phyloP scores from a whole-genome alignment of 2,888 invertebrate species.

The Autographa gamma region DNA sequence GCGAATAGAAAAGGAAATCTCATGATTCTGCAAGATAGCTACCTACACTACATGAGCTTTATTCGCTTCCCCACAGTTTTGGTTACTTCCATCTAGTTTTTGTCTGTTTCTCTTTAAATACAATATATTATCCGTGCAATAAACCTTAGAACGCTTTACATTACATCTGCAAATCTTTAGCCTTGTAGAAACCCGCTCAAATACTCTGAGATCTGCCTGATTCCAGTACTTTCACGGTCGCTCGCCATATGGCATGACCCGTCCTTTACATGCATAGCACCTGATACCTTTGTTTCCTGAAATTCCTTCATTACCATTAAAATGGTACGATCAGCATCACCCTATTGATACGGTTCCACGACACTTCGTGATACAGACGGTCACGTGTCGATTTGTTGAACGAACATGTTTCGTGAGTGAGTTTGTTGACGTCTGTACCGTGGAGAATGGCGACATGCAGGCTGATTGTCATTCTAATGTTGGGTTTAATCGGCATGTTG shows the following conservation, averaged over 20 bases:
- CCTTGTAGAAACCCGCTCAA: too few species aligned
- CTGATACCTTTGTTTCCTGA: slow-evolving; percentile 29
- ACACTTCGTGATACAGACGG: slow-evolving; percentile 54
- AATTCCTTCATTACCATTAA: slow-evolving; percentile 52
- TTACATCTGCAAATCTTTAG: too few species aligned
- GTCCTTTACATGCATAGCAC: neutral
- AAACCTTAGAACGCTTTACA: too few species aligned
- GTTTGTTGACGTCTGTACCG: slow-evolving; percentile 39
- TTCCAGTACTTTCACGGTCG: neutral
- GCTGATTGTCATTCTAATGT: slow-evolving; percentile 40
- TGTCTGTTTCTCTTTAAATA: too few species aligned
- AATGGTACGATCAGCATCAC: slow-evolving; percentile 41
- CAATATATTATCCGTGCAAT: too few species aligned
- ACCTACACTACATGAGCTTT: too few species aligned
- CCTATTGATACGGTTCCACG: slow-evolving; percentile 42
- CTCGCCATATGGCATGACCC: neutral
- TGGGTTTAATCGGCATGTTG: neutral
- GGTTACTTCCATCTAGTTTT: too few species aligned
- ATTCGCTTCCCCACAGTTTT: too few species aligned
- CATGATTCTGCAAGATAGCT: too few species aligned
- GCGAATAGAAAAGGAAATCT: too few species aligned
- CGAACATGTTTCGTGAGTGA: slow-evolving; percentile 38
- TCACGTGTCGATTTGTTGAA: slow-evolving; percentile 56
- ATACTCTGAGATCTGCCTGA: neutral
- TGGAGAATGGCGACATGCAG: slow-evolving; percentile 44